A percentile compares a stretch with the other conserved stretches of the same genome.
Evolutionary conservation across 2,888 invertebrate genomes (phyloP).

Genomic region (Linnaemya tessellans): DNA sequence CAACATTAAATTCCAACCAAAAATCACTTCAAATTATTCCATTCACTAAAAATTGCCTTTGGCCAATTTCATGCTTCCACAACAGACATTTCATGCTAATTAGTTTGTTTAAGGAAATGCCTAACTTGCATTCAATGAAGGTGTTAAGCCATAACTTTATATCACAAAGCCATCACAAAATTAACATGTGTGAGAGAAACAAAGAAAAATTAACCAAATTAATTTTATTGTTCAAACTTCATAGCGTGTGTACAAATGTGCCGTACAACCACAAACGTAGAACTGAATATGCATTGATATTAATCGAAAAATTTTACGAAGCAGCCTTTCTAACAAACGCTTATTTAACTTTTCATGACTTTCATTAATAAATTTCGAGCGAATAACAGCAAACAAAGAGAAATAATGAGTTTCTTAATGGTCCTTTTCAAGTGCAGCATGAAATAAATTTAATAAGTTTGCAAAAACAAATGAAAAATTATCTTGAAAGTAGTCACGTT

Average conservation of each 20-base stretch:
- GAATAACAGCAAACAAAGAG: background rate
- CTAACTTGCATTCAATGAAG: background rate
- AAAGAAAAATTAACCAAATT: background rate
- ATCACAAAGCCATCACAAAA: background rate
- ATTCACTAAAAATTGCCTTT: background rate
- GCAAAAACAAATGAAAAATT: background rate
- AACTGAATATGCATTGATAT: background rate
- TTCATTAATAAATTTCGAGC: background rate
- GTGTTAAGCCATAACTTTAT: constrained; percentile 37
- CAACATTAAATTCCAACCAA: background rate
- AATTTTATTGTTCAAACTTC: background rate
- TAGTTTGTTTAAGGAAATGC: constrained; percentile 16
- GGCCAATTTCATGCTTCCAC: background rate
- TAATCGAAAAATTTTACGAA: background rate
- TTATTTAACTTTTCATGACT: background rate
- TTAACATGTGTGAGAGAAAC: background rate
- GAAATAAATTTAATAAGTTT: background rate
- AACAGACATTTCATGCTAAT: constrained; percentile 38
- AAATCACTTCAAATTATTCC: constrained; percentile 18
- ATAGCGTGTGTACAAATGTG: background rate
- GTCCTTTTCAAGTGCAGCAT: background rate
- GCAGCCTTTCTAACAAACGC: background rate
- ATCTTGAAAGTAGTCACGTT: background rate
- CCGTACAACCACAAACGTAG: background rate
- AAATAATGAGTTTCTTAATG: background rate